These are phyloP conservation scores for Anhinga anhinga DNA, from an alignment of 2,113 vertebrate genomes.

Conservation along the genomic window DNA sequence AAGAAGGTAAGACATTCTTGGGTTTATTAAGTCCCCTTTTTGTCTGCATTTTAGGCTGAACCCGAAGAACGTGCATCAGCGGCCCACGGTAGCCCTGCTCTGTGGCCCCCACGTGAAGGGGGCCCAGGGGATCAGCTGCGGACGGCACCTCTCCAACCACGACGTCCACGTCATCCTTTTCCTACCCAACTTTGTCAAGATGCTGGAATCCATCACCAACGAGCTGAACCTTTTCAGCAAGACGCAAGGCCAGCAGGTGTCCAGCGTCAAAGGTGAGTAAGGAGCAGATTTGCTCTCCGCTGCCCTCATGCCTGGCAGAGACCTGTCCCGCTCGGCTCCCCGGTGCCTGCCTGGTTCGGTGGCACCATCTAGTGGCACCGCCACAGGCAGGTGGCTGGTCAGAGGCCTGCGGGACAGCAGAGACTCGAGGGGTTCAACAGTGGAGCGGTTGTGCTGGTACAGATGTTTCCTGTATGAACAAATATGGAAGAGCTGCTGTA, in stretches of 20 bases:
- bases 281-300: accelerated
- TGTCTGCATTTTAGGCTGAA: slow-evolving; percentile 80
- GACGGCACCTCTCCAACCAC: slow-evolving; percentile 94
- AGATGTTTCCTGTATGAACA: neutral
- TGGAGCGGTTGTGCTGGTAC: neutral
- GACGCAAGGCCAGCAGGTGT: slow-evolving; percentile 90
- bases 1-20: neutral
- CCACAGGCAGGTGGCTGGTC: neutral
- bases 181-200: slow-evolving; percentile 96
- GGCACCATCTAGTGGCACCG: slow-evolving; percentile 56
- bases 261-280: slow-evolving; percentile 85
- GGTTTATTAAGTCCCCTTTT: neutral
- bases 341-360: neutral
- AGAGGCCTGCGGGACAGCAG: neutral
- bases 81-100: slow-evolving; percentile 90
- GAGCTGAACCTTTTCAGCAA: slow-evolving; percentile 93
- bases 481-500: neutral
- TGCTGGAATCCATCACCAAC: slow-evolving; percentile 92
- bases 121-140: slow-evolving; percentile 97
- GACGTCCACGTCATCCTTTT: slow-evolving; percentile 95
- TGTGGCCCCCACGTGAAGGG: slow-evolving; percentile 96
- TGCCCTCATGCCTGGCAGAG: accelerated
- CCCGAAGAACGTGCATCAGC: slow-evolving; percentile 96
- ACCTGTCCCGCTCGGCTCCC: neutral
- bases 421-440: neutral